Conservation (phyloP, 2,113 vertebrate genomes). For the Sylvietta virens region DNA sequence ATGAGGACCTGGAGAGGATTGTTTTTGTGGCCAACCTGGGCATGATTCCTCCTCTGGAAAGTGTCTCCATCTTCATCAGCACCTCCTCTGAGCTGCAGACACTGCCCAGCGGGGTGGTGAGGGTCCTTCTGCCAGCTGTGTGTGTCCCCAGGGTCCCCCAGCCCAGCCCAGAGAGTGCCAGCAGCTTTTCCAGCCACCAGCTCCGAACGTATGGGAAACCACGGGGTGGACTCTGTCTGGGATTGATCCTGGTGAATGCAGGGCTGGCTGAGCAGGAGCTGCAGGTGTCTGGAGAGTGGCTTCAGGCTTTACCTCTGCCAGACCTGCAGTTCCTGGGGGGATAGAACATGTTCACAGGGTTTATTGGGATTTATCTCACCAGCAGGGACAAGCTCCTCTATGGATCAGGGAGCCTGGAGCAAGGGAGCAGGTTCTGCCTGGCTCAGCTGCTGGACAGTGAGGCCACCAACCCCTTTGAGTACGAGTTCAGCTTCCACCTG, state of each 20-base stretch:
- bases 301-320: not conserved
- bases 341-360: rapidly evolving
- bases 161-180: slow-evolving; percentile 70
- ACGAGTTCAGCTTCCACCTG: slow-evolving; percentile 91
- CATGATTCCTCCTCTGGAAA: slow-evolving; percentile 85
- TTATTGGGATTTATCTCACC: not conserved
- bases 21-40: slow-evolving; percentile 90
- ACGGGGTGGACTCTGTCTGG: not conserved
- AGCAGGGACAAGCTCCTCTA: slow-evolving; percentile 71
- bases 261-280: not conserved
- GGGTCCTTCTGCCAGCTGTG: slow-evolving; percentile 82
- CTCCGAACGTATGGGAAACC: slow-evolving; percentile 69
- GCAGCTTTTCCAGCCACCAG: slow-evolving; percentile 72
- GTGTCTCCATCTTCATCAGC: slow-evolving; percentile 85
- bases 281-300: not conserved
- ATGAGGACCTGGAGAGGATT: slow-evolving; percentile 88
- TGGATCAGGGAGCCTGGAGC: slow-evolving; percentile 56
- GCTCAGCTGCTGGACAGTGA: slow-evolving; percentile 80
- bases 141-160: slow-evolving; percentile 86
- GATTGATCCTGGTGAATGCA: not conserved
- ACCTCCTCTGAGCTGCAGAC: slow-evolving; percentile 92
- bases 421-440: slow-evolving; percentile 73
- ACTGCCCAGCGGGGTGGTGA: slow-evolving; percentile 83
- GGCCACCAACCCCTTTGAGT: slow-evolving; percentile 88
- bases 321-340: not conserved